Evolutionary conservation across 2,113 vertebrate genomes (phyloP).

Genomic region (Protobothrops flavoviridis): DNA sequence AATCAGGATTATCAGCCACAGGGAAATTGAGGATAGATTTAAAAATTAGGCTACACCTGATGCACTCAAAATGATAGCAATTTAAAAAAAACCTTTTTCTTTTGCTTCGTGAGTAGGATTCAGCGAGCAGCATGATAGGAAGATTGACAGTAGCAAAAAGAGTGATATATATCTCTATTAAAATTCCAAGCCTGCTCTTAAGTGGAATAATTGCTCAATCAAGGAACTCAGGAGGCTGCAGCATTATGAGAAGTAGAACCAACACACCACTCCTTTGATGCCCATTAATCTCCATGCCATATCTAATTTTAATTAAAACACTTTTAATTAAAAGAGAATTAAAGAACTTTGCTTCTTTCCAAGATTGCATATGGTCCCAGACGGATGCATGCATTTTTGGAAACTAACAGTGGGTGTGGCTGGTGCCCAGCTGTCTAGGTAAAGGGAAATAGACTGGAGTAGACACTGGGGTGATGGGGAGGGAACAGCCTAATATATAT

Average conservation of each 20-base stretch:
- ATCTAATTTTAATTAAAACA: neutral
- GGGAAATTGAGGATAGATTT: neutral
- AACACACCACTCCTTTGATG: neutral
- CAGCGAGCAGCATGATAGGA: neutral
- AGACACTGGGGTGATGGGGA: neutral
- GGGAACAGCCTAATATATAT: neutral
- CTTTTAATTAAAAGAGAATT: neutral
- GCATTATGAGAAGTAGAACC: neutral
- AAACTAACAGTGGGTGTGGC: neutral
- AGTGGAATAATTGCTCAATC: neutral
- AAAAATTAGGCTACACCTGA: neutral
- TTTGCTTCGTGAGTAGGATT: neutral
- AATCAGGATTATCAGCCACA: neutral
- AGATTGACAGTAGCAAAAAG: neutral
- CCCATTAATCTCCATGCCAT: neutral
- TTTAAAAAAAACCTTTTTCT: neutral
- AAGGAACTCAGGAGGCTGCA: neutral
- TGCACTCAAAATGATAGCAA: neutral
- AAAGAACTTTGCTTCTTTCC: neutral
- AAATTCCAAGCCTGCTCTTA: neutral
- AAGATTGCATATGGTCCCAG: neutral
- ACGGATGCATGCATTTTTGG: neutral
- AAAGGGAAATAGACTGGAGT: neutral
- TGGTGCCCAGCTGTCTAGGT: neutral
- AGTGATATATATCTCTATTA: neutral